phyloP scores from a whole-genome alignment of 1,140 invertebrate species.

The Meloidogyne floridensis region DNA sequence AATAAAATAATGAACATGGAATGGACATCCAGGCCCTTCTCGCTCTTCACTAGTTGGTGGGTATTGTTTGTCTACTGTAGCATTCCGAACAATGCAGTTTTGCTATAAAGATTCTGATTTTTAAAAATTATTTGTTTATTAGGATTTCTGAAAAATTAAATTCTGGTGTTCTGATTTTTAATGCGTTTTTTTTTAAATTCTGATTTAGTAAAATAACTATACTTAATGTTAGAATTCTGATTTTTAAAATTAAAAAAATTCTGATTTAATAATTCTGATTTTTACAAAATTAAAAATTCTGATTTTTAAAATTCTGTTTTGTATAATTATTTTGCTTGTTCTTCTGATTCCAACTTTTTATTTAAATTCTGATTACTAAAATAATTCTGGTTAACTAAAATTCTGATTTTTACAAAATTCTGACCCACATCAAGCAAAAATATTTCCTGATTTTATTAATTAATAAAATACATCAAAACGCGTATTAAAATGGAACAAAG shows the following conservation, averaged over 20 bases:
- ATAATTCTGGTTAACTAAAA: not conserved
- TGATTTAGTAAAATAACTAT: no score
- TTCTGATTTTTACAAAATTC: no score
- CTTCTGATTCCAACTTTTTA: not conserved
- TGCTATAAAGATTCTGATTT: slow-evolving; percentile 21
- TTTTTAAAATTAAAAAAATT: not conserved
- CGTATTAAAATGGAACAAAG: slow-evolving; percentile 33
- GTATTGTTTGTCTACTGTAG: slow-evolving; percentile 27
- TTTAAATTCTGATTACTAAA: not conserved
- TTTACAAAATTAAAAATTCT: not conserved
- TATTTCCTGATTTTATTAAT: not conserved
- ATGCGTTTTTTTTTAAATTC: no score
- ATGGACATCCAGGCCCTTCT: slow-evolving; percentile 27
- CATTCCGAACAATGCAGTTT: slow-evolving; percentile 36
- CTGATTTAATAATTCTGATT: no score
- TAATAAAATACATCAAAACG: slow-evolving; percentile 27
- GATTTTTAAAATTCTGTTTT: not conserved
- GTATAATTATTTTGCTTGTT: no score
- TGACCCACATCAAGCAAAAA: not conserved
- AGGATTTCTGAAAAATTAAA: not conserved
- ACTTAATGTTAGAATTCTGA: no score
- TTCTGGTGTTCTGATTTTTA: not conserved
- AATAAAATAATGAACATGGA: not conserved
- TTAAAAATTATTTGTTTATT: not conserved
- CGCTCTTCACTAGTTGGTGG: slow-evolving; percentile 29